These are phyloP conservation scores for Larimichthys crocea DNA, from an alignment of 2,113 vertebrate species.

Conservation along the genomic window DNA sequence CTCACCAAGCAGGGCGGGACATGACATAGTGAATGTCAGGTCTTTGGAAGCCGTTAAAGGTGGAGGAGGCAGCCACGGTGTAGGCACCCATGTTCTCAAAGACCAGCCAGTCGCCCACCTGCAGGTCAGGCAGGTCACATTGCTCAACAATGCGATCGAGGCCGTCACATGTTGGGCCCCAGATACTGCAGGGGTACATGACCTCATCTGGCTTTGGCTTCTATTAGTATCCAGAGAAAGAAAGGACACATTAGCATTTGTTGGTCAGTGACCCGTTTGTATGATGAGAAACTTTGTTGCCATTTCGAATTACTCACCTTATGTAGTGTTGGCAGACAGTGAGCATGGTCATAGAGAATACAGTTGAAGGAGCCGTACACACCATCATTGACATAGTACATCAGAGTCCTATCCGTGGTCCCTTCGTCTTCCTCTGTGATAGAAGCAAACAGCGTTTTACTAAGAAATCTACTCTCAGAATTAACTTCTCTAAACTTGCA, in stretches of 20 bases:
- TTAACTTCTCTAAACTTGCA: not conserved
- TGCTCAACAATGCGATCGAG: conserved; percentile 95
- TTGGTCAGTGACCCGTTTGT: not conserved
- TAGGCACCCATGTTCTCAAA: conserved; percentile 99
- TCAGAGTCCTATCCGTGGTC: conserved; percentile 88
- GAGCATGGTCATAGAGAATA: conserved; percentile 95
- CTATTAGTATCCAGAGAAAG: conserved; percentile 64
- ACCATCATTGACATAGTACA: conserved; percentile 99
- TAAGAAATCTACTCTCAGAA: not conserved
- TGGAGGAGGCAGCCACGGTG: conserved; percentile 95
- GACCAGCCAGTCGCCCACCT: conserved; percentile 96
- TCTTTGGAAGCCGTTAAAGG: conserved; percentile 97
- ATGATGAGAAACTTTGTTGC: not conserved
- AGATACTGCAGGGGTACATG: conserved; percentile 93
- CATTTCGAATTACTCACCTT: conserved; percentile 83
- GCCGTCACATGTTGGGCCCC: conserved; percentile 97
- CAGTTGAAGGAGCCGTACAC: conserved; percentile 99
- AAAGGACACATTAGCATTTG: not conserved
- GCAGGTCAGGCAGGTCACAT: conserved; percentile 91
- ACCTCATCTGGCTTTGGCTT: conserved; percentile 94
- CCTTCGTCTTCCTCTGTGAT: conserved; percentile 91
- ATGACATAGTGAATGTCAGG: conserved; percentile 94
- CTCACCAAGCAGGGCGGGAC: conserved; percentile 92
- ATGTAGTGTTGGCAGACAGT: conserved; percentile 90
- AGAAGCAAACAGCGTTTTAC: not conserved